Percentiles rank a stretch among this genome's conserved stretches.
These are phyloP conservation scores for Rhinichthys klamathensis DNA, from an alignment of 2,113 vertebrate genomes.

Conservation along the genomic window DNA sequence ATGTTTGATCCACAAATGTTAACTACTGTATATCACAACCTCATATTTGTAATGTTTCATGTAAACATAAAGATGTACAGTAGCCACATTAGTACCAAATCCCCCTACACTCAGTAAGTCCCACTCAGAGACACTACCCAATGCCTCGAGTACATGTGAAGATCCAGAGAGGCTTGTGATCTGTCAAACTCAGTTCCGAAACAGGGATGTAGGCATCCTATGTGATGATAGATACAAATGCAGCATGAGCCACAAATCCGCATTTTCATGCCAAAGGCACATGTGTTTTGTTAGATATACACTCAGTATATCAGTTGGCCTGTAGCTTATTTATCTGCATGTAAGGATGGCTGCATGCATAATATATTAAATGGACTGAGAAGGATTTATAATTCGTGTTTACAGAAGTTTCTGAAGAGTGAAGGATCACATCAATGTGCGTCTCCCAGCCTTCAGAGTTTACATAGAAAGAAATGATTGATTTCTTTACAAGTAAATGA, in stretches of 20 bases:
- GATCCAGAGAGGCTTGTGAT: neutral
- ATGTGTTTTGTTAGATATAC: slow-evolving; percentile 33
- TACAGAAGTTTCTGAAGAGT: slow-evolving; percentile 23
- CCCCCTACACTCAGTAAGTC: neutral
- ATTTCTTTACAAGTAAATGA: slow-evolving; percentile 15
- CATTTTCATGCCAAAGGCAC: slow-evolving; percentile 21
- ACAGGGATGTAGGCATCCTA: neutral
- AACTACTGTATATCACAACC: neutral
- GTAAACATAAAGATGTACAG: neutral
- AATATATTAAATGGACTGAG: slow-evolving; percentile 44
- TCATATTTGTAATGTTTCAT: neutral
- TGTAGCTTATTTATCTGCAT: slow-evolving; percentile 37
- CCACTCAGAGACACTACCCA: slow-evolving; percentile 1
- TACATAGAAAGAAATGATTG: slow-evolving; percentile 22
- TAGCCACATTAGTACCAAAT: neutral
- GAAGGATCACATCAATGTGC: slow-evolving; percentile 29
- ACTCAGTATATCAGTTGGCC: slow-evolving; percentile 18
- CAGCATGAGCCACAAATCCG: slow-evolving; percentile 4
- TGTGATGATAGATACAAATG: neutral
- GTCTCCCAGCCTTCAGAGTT: slow-evolving; percentile 30
- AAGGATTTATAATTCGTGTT: slow-evolving; percentile 51
- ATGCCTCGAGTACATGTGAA: neutral
- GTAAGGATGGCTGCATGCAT: slow-evolving; percentile 44
- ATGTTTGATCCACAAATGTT: too few relatives aligned
- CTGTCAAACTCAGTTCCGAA: neutral